phyloP scores from a whole-genome alignment of 2,888 invertebrate species.

The Drosophila antonietae region DNA sequence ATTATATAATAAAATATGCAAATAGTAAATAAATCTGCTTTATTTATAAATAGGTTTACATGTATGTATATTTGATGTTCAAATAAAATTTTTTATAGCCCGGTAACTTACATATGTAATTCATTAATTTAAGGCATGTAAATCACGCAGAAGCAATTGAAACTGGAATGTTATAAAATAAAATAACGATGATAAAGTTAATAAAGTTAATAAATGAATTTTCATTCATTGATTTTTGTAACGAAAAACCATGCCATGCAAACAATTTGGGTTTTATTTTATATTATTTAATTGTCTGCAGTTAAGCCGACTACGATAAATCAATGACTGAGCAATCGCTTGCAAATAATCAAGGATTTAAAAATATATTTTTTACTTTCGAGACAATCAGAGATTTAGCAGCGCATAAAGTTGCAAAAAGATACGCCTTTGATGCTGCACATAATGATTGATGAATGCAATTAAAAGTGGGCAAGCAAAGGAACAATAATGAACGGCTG shows the following conservation, averaged over 20 bases:
- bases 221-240: slow-evolving; percentile 8
- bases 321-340: slow-evolving; percentile 70
- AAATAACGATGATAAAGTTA: neutral
- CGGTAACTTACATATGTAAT: neutral
- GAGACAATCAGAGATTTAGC: slow-evolving; percentile 16
- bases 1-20: no score
- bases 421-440: slow-evolving; percentile 43
- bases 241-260: slow-evolving; percentile 24
- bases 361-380: neutral
- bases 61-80: no score
- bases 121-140: neutral
- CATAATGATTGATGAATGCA: slow-evolving; percentile 73
- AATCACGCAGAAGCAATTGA: neutral
- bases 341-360: slow-evolving; percentile 60
- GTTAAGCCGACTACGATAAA: slow-evolving; percentile 65
- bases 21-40: no score
- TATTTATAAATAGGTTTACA: no score
- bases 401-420: slow-evolving; percentile 52
- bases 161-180: neutral
- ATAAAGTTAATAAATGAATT: neutral
- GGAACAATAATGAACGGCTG: slow-evolving; percentile 9
- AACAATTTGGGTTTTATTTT: slow-evolving; percentile 29
- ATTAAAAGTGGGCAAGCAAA: slow-evolving; percentile 50
- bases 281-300: slow-evolving; percentile 60
- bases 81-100: no score